These are phyloP conservation scores for Henricia sp. DNA, from an alignment of 53 echinoderm and acorn worm species.

Conservation along the genomic window DNA sequence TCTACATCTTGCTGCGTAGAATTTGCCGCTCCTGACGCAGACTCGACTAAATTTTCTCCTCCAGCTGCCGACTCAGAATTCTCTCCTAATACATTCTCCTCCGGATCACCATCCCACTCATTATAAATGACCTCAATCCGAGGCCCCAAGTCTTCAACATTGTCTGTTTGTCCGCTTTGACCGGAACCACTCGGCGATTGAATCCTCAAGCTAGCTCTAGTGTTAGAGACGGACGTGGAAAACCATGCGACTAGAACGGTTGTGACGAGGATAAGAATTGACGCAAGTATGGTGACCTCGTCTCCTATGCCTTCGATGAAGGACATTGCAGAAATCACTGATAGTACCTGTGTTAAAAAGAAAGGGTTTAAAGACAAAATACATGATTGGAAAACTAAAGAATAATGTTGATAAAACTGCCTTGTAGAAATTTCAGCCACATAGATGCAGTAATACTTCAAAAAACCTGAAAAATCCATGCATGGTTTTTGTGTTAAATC, in stretches of 20 bases:
- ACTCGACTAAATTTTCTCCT: too few relatives aligned
- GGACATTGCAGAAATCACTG: slow-evolving; percentile 70
- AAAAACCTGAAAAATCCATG: too few relatives aligned
- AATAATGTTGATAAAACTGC: too few relatives aligned
- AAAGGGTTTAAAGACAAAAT: too few relatives aligned
- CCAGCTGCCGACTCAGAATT: too few relatives aligned
- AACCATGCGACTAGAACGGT: slow-evolving; percentile 90
- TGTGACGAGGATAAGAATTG: slow-evolving; percentile 70
- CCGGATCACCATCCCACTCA: slow-evolving; percentile 24
- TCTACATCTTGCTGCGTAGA: too few relatives aligned
- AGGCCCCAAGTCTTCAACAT: neutral
- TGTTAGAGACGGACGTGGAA: slow-evolving; percentile 85
- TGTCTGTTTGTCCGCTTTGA: neutral
- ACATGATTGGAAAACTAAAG: neutral
- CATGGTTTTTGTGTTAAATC: too few relatives aligned
- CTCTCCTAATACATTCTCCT: neutral
- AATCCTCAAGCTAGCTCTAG: slow-evolving; percentile 19
- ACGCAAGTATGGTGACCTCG: slow-evolving; percentile 85
- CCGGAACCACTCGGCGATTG: slow-evolving; percentile 24
- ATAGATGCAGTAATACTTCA: too few relatives aligned
- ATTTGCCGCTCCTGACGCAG: too few relatives aligned
- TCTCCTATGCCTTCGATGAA: slow-evolving; percentile 97
- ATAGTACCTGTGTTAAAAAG: too few relatives aligned
- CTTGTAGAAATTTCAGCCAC: too few relatives aligned
- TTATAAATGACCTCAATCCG: slow-evolving; percentile 11